These are phyloP conservation scores for Onychomys leucogaster DNA, from an alignment of 2,797 vertebrate genomes.

Conservation along the genomic window DNA sequence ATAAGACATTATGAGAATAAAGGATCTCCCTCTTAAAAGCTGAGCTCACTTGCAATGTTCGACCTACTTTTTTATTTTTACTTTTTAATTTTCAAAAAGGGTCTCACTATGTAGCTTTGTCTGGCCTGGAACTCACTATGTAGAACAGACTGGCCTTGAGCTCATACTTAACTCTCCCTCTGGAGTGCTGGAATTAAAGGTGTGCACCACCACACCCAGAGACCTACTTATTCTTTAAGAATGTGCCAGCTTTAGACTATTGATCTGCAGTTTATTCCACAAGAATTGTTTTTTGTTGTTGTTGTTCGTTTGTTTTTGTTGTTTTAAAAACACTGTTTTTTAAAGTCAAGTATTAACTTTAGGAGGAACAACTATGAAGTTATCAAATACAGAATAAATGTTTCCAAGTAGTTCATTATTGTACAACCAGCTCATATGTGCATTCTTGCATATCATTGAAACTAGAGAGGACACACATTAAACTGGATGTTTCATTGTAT, in stretches of 20 bases:
- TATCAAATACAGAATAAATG: background rate
- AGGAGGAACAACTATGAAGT: constrained; percentile 8
- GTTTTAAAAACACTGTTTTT: no score
- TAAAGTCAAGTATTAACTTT: constrained; percentile 57
- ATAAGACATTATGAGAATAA: background rate
- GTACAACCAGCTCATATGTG: background rate
- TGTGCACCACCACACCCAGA: background rate
- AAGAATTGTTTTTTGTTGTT: background rate
- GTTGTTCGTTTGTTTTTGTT: no score
- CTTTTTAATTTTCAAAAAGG: background rate
- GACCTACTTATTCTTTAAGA: background rate
- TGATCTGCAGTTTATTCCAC: background rate
- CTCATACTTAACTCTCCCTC: no score
- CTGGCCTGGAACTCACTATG: background rate
- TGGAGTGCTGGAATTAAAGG: background rate
- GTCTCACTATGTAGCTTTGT: background rate
- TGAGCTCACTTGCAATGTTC: background rate
- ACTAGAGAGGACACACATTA: background rate
- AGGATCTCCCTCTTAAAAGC: background rate
- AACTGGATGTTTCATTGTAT: background rate
- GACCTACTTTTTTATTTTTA: background rate
- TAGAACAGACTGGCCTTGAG: background rate
- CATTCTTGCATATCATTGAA: constrained; percentile 36
- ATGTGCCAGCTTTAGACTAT: constrained; percentile 9
- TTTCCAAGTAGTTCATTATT: constrained; percentile 29